Percentiles rank a stretch among this genome's conserved stretches.
Evolutionary conservation across 2,797 vertebrate genomes (phyloP).

Genomic region (Danio aesculapii): DNA sequence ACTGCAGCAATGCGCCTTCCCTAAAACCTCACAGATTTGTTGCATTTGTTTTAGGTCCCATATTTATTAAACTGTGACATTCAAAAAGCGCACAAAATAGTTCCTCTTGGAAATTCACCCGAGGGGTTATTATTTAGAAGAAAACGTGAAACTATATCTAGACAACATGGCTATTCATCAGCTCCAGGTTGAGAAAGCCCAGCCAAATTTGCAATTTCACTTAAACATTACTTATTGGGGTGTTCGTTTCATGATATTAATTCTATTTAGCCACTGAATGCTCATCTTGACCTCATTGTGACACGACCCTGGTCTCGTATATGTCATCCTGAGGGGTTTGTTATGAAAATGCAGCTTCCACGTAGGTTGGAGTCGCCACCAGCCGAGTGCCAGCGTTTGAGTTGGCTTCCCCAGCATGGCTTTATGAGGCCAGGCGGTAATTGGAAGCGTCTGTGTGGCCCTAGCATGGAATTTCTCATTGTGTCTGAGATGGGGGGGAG

Average conservation of each 20-base stretch:
- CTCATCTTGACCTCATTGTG: not conserved
- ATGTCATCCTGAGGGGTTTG: conserved; percentile 31
- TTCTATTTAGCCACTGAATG: not conserved
- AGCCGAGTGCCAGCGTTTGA: conserved; percentile 57
- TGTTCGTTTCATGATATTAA: conserved; percentile 3
- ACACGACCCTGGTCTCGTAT: not conserved
- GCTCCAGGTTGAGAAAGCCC: conserved; percentile 29
- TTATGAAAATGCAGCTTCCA: conserved; percentile 54
- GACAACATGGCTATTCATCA: conserved; percentile 15
- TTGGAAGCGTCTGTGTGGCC: conserved; percentile 80
- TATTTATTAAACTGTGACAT: conserved; percentile 65
- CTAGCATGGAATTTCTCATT: conserved; percentile 75
- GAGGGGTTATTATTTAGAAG: not conserved
- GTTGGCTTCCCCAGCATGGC: conserved; percentile 60
- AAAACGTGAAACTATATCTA: conserved; percentile 23
- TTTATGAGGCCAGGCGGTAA: conserved; percentile 71
- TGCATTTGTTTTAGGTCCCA: conserved; percentile 37
- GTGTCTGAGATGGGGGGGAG: conserved; percentile 63
- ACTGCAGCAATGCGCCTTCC: not conserved
- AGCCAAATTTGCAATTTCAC: conserved; percentile 3
- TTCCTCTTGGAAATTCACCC: not conserved
- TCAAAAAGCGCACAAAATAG: not conserved
- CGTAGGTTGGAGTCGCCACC: conserved; percentile 35
- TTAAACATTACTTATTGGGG: not conserved
- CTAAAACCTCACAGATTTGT: not conserved